A percentile compares a stretch with the other conserved stretches of the same genome.
Evolutionary conservation across 64 coral and sea anemone species (phyloP).

Genomic region (Trachythela sp.): DNA sequence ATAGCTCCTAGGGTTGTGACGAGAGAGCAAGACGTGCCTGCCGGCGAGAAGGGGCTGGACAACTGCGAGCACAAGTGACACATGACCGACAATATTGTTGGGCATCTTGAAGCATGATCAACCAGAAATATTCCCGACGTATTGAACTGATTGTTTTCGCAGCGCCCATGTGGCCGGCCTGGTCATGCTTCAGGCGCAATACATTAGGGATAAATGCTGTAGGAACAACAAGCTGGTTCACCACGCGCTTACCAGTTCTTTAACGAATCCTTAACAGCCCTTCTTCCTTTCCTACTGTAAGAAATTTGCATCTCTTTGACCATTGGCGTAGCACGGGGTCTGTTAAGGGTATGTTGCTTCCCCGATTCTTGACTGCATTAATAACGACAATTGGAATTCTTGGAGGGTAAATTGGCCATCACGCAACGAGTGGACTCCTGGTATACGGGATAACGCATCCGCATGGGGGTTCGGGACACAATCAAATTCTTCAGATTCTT

Average conservation of each 20-base stretch:
- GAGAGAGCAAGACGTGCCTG: constrained; percentile 26
- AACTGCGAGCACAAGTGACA: not conserved
- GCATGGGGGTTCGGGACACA: constrained; percentile 41
- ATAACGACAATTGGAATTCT: not conserved
- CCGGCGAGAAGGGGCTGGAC: not conserved
- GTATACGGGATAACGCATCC: constrained; percentile 37
- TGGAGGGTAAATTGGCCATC: constrained; percentile 48
- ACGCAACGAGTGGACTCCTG: not conserved
- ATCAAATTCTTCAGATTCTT: constrained; percentile 60
- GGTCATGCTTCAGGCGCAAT: constrained; percentile 43
- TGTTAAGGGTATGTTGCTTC: not conserved
- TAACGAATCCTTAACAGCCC: constrained; percentile 21
- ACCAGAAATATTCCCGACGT: constrained; percentile 40
- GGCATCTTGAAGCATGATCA: constrained; percentile 1
- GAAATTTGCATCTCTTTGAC: not conserved
- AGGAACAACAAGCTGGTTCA: constrained; percentile 38
- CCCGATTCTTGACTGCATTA: not conserved
- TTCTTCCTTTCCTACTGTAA: constrained; percentile 7
- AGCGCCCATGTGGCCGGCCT: constrained; percentile 47
- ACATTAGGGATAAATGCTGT: not conserved
- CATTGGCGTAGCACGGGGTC: not conserved
- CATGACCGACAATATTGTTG: not conserved
- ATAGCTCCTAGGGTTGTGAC: constrained; percentile 33
- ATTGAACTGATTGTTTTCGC: constrained; percentile 40
- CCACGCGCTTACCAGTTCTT: not conserved